phyloP scores from a whole-genome alignment of 2,113 vertebrate genomes.

The Clarias gariepinus region DNA sequence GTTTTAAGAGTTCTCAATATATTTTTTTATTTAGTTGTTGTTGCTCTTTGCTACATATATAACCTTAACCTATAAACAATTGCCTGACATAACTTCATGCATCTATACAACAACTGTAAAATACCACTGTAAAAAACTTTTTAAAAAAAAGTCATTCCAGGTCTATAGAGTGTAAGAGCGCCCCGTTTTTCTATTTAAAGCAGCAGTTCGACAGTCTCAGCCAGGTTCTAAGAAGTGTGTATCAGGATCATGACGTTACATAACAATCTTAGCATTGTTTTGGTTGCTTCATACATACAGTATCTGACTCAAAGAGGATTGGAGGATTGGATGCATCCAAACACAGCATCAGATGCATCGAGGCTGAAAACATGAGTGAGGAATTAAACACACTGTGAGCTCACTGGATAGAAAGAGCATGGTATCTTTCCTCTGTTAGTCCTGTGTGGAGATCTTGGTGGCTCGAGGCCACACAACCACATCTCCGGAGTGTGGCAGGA shows the following conservation, averaged over 20 bases:
- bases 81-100: background rate
- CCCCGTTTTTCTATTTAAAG: conserved; percentile 1
- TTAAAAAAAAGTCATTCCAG: background rate
- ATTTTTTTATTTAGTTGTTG: background rate
- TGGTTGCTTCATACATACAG: no score
- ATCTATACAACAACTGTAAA: background rate
- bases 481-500: conserved; percentile 49
- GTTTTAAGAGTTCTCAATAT: background rate
- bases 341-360: background rate
- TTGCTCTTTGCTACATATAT: background rate
- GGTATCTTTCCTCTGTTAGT: background rate
- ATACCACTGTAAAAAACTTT: background rate
- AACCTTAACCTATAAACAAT: background rate
- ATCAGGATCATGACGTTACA: background rate
- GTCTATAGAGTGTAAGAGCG: background rate
- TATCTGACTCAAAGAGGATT: background rate
- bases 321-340: background rate
- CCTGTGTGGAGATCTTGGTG: background rate
- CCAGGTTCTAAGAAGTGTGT: background rate
- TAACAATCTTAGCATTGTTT: conserved; percentile 11
- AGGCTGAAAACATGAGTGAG: background rate
- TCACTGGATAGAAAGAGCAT: background rate
- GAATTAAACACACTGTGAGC: background rate
- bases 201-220: background rate
- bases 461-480: conserved; percentile 26